Evolutionary conservation across 1,140 invertebrate species (phyloP).

Genomic region (Stratiolaelaps scimitus): DNA sequence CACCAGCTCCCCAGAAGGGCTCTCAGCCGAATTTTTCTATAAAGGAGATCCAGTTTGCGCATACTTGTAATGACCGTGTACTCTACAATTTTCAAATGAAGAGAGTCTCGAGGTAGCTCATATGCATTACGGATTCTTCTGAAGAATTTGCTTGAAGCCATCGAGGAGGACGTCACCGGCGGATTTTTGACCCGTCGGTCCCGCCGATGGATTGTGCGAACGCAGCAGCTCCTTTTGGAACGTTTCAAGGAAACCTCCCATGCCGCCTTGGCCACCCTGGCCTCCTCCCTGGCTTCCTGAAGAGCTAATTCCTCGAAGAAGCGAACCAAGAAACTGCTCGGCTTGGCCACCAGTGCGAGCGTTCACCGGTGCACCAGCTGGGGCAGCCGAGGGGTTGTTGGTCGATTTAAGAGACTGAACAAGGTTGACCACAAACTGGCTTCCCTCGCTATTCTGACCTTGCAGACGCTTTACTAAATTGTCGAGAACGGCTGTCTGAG

Average conservation of each 20-base stretch:
- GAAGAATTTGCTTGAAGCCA: conserved; percentile 1
- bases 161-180: neutral
- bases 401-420: conserved; percentile 1
- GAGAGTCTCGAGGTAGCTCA: too few relatives aligned
- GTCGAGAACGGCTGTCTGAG: neutral
- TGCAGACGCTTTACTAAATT: conserved; percentile 7
- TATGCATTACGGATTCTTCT: neutral
- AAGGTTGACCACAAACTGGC: conserved; percentile 14
- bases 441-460: conserved; percentile 9
- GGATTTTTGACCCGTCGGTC: neutral
- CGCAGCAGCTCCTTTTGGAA: conserved; percentile 7
- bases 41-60: too few relatives aligned
- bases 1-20: too few relatives aligned
- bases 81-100: too few relatives aligned
- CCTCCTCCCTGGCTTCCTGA: neutral
- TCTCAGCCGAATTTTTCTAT: too few relatives aligned
- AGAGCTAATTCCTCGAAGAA: neutral
- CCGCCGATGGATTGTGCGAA: neutral
- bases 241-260: neutral
- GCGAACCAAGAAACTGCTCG: neutral
- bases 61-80: too few relatives aligned
- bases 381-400: neutral
- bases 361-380: neutral
- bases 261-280: neutral
- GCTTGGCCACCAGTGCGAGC: neutral